These are phyloP conservation scores for Bostrychus sinensis DNA, from an alignment of 2,113 vertebrate species.

Conservation along the genomic window DNA sequence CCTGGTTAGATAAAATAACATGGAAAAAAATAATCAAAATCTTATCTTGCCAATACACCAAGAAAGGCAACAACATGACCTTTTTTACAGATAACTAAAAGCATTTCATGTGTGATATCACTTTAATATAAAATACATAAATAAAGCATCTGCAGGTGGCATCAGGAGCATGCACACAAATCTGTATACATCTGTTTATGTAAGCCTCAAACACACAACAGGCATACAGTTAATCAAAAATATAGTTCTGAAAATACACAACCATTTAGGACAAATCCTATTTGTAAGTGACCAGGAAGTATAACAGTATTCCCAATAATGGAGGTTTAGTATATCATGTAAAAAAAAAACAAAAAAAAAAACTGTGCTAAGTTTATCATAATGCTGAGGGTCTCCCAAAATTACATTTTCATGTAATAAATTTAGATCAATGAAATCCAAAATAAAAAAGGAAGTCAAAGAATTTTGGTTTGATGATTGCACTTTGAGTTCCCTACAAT, in stretches of 20 bases:
- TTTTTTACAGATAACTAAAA: background rate
- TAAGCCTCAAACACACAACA: conserved; percentile 49
- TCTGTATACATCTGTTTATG: conserved; percentile 32
- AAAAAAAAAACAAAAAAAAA: background rate
- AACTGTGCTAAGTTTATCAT: background rate
- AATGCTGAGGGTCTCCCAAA: conserved; percentile 30
- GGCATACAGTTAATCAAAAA: conserved; percentile 43
- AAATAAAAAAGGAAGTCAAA: conserved; percentile 5
- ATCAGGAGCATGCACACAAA: conserved; percentile 57
- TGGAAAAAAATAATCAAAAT: background rate
- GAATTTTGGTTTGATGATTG: conserved; percentile 37
- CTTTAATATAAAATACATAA: conserved; percentile 79
- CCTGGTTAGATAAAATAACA: no score
- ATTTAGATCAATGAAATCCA: conserved; percentile 25
- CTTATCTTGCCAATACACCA: no score
- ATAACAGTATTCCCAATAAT: background rate
- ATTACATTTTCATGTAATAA: background rate
- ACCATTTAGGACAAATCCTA: conserved; percentile 1
- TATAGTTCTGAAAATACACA: conserved; percentile 25
- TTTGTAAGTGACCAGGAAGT: background rate
- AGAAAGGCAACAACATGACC: no score
- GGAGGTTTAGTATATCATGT: conserved; percentile 2
- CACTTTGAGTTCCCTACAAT: conserved; percentile 40
- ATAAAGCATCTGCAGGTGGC: conserved; percentile 77
- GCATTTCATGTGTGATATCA: conserved; percentile 52